Evolutionary conservation across 1,140 invertebrate species (phyloP).

Genomic region (Platyura marginata): DNA sequence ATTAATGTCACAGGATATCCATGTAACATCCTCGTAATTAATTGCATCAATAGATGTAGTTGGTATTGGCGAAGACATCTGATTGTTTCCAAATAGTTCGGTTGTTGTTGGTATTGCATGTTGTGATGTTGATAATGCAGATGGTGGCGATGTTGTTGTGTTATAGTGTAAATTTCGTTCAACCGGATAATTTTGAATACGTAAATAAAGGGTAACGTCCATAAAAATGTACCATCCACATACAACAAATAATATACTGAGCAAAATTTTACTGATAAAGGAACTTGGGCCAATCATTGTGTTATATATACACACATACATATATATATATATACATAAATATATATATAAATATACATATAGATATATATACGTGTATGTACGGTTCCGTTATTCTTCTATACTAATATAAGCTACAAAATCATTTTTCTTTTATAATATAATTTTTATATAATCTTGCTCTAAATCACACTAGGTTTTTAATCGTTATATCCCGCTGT

Average conservation of each 20-base stretch:
- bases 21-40: slow-evolving; percentile 33
- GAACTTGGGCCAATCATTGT: slow-evolving; percentile 37
- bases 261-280: slow-evolving; percentile 33
- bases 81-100: slow-evolving; percentile 1
- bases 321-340: no score
- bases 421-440: neutral
- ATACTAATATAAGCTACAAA: no score
- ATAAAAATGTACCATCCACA: slow-evolving; percentile 36
- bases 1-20: slow-evolving; percentile 44
- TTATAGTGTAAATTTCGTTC: slow-evolving; percentile 17
- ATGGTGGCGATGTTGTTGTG: neutral
- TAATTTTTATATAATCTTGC: neutral
- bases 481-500: no score
- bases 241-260: slow-evolving; percentile 27
- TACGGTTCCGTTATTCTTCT: no score
- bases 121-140: neutral
- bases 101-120: no score
- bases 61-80: no score
- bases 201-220: slow-evolving; percentile 36
- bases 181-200: slow-evolving; percentile 37
- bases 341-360: no score
- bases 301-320: no score
- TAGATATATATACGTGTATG: no score
- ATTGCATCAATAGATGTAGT: no score
- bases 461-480: no score